Base-by-base conservation (phyloP, 2,888 invertebrate genomes). In the Zaprionus bogoriensis region DNA sequence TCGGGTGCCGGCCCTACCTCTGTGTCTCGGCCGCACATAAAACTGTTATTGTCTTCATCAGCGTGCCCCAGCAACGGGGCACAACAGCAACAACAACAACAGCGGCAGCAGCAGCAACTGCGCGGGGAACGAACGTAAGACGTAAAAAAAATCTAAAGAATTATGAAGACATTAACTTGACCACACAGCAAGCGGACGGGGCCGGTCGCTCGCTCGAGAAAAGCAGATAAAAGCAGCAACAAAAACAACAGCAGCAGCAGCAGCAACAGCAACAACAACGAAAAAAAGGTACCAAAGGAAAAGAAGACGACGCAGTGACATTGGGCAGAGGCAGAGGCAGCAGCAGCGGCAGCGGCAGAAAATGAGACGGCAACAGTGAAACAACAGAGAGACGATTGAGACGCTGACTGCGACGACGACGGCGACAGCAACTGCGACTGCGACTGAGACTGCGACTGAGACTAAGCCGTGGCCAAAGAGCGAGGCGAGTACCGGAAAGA, bases 81-180 rank as follows among this genome's bases (percentile, higher is more conserved):
- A 82, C 78, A 72, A 47, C 54, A 47, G 27, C 59, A 59, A 53
- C 52, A 46, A 47, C 50, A 64, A 48, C 22, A 55, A 36, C 27
- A 52, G 25, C 17, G 50, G 25, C 27, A 51, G 52, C 12, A 55
- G 27, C 48, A 46, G 45, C 60, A 38, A 57, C 44, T n/a, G n/a
- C n/a, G n/a, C 32, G 14, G 14, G 32, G 41, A 65, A 52, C 53
- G 58, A 65, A 61, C 53, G 65, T 53, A 77, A 70, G 63, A 71
- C 55, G 69, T 67, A 78, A 74, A 69, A 59, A 85, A 82, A 82
- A 82, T 76, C 74, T 67, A 77, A 80, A 87, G 87, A 87, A 86
- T 86, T 88, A 86, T 86, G 84, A 86, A 86, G 86, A 86, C 87
- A 86, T 86, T 88, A 88, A 88, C 74, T 88, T 83, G 86, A 84